Evolutionary conservation across 2,797 vertebrate species (phyloP), one percentile per base, ranked within the genome.

Genomic region (Cyclura pinguis): DNA sequence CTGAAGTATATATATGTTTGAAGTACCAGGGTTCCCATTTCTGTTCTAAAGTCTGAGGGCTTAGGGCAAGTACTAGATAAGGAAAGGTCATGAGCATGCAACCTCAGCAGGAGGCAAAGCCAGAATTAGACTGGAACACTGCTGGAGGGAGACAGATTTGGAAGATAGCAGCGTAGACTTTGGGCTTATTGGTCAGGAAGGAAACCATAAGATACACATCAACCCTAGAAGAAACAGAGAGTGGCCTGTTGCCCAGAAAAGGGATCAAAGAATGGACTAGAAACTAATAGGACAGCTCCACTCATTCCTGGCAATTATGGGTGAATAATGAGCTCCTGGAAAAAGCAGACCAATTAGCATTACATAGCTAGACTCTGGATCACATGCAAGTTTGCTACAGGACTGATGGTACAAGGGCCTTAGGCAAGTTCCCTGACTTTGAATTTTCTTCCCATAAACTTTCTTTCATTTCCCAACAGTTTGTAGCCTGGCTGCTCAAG

Each of bases 161-260:
- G 10, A 88, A 74, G 67, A 35, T 55, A 69, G 32, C 2, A 88
- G 35, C n/a, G 18, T 47, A 84, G 55, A 77, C 29, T 24, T 88
- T 89, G 42, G n/a, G 14, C 24, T 16, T 42, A 38, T 77, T 62
- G 57, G 13, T 64, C 14, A 57, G 13, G n/a, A 47, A 85, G 16
- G 27, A 27, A 87, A 42, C 62, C 67, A 42, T 20, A 52, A 87
- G 38, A 42, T 35, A 80, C 18, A 80, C 80, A 67, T n/a, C 35
- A 50, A 55, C 13, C 6, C 29, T 47, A 64, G 42, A n/a, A 59
- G 57, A 87, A n/a, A 67, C 16, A 38, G 2, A 57, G 59, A 38
- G 22, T 77, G 35, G n/a, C 55, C 52, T 88, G 22, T 77, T 35
- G n/a, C 55, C 52, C 83, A 77, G 55, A 84, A 42, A 74, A 89